phyloP scores from a whole-genome alignment of 2,113 vertebrate genomes.

The Galbula dea region DNA sequence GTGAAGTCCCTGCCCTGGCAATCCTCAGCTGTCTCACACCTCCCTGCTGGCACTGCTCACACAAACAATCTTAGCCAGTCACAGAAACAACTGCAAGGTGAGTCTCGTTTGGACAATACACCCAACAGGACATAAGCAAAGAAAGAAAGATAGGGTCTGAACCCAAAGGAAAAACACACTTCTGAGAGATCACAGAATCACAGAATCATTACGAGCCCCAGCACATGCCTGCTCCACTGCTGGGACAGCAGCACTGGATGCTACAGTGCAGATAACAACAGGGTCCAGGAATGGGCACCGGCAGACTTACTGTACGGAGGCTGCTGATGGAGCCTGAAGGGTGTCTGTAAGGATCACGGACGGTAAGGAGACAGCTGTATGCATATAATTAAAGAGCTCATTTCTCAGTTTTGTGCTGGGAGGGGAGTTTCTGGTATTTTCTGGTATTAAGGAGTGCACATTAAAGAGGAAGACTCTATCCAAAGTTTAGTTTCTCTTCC shows the following conservation, averaged over 20 bases:
- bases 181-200: no score
- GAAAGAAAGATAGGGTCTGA: background rate
- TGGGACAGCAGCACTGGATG: rapidly evolving
- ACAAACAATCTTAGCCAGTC: rapidly evolving
- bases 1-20: background rate
- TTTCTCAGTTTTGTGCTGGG: background rate
- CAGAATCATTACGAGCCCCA: no score
- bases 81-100: background rate
- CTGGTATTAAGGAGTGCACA: background rate
- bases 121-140: background rate
- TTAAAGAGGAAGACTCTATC: background rate
- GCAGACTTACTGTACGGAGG: background rate
- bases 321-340: background rate
- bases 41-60: rapidly evolving
- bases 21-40: background rate
- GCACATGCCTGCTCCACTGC: rapidly evolving
- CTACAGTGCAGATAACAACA: background rate
- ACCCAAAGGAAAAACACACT: background rate
- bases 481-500: background rate
- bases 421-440: background rate
- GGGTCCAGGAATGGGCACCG: rapidly evolving
- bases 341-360: background rate
- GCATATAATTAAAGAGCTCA: background rate
- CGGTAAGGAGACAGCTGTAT: background rate
- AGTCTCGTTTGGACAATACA: rapidly evolving